Conservation (phyloP, 2,113 vertebrate species). For the Misgurnus mizolepis region DNA sequence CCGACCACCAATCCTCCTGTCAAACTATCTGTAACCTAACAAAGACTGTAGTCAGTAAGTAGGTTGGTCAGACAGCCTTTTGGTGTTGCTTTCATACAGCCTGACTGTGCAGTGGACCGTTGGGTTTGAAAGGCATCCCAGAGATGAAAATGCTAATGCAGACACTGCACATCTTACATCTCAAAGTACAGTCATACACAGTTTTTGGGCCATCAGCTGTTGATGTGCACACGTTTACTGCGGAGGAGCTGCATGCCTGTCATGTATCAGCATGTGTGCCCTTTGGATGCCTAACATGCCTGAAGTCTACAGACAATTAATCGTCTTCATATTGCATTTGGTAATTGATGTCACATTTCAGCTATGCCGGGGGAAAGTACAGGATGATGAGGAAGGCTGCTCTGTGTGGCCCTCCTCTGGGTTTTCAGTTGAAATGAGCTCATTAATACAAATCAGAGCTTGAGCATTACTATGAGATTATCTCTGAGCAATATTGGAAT, state of each 20-base stretch:
- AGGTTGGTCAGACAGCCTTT: neutral
- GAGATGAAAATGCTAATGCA: constrained; percentile 22
- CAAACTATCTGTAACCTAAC: constrained; percentile 30
- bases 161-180: constrained; percentile 27
- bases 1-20: constrained; percentile 13
- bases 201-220: constrained; percentile 63
- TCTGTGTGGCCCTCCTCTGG: constrained; percentile 44
- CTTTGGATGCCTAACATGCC: constrained; percentile 54
- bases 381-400: constrained; percentile 57
- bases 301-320: constrained; percentile 63
- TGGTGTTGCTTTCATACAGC: neutral
- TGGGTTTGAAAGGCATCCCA: neutral
- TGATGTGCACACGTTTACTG: neutral
- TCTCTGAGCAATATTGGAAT: neutral
- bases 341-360: constrained; percentile 65
- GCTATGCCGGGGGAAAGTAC: constrained; percentile 53
- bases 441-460: constrained; percentile 54
- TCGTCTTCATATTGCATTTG: constrained; percentile 60
- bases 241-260: constrained; percentile 66
- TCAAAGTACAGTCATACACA: constrained; percentile 31
- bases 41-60: neutral
- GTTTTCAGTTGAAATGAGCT: constrained; percentile 62
- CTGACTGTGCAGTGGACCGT: constrained; percentile 5
- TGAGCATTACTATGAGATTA: constrained; percentile 22
- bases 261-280: constrained; percentile 31